A percentile compares a stretch with the other conserved stretches of the same genome.
phyloP scores from a whole-genome alignment of 2,797 vertebrate species.

The Cirrhinus molitorella region DNA sequence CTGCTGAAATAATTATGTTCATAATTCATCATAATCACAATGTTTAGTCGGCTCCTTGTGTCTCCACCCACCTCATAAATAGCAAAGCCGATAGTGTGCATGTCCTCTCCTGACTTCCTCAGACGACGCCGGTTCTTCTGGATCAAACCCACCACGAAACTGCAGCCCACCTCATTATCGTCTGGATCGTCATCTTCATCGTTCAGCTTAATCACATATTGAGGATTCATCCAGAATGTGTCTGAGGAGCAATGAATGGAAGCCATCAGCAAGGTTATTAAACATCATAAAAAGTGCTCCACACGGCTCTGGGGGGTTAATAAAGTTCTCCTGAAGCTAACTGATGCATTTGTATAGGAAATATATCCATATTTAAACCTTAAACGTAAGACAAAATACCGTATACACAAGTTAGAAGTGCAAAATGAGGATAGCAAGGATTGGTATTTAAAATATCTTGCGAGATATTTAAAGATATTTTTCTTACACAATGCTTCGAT shows the following conservation, averaged over 20 bases:
- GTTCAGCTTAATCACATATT: conserved; percentile 84
- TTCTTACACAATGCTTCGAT: too few relatives aligned
- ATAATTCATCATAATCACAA: neutral
- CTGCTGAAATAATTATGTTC: neutral
- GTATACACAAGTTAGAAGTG: too few relatives aligned
- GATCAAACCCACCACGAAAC: conserved; percentile 85
- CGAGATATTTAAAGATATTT: too few relatives aligned
- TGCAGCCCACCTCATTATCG: conserved; percentile 75
- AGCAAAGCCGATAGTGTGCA: conserved; percentile 86
- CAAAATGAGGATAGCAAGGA: too few relatives aligned
- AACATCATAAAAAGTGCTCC: too few relatives aligned
- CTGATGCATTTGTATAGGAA: too few relatives aligned
- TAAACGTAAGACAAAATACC: too few relatives aligned
- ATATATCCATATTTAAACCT: too few relatives aligned
- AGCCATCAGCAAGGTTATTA: neutral
- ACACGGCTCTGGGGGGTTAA: too few relatives aligned
- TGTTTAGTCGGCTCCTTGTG: neutral
- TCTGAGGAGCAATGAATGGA: conserved; percentile 66
- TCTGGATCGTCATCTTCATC: conserved; percentile 83
- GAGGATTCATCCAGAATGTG: conserved; percentile 91
- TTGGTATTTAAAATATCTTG: too few relatives aligned
- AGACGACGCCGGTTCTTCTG: conserved; percentile 87
- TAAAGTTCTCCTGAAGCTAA: too few relatives aligned
- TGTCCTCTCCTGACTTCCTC: conserved; percentile 81
- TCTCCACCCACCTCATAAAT: conserved; percentile 56